Conservation (phyloP, 1,140 invertebrate genomes). For the Dufourea novaeangliae region DNA sequence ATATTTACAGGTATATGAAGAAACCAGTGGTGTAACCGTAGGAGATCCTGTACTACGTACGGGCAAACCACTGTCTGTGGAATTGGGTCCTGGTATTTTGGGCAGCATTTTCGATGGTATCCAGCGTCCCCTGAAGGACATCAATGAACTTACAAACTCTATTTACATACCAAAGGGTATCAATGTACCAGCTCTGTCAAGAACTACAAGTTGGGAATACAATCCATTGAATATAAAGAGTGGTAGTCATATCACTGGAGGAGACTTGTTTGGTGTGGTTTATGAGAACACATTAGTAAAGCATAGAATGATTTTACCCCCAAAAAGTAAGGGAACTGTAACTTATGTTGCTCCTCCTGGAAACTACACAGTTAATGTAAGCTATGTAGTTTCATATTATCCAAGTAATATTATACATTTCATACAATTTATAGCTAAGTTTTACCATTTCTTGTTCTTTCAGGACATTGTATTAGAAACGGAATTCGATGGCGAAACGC, state of each 20-base stretch:
- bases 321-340: constrained; percentile 96
- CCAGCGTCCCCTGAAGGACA: constrained; percentile 98
- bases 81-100: constrained; percentile 99
- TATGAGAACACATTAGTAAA: constrained; percentile 99
- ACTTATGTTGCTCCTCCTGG: constrained; percentile 97
- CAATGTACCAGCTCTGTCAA: constrained; percentile 95
- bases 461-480: constrained; percentile 97
- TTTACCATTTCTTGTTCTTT: constrained; percentile 34
- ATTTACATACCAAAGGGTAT: constrained; percentile 99
- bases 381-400: constrained; percentile 69
- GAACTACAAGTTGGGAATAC: constrained; percentile 95
- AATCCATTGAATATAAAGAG: constrained; percentile 93
- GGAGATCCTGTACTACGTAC: constrained; percentile 99
- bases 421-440: neutral
- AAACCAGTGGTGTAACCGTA: constrained; percentile 99
- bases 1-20: constrained; percentile 94
- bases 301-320: constrained; percentile 97
- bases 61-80: constrained; percentile 98
- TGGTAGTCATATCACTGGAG: constrained; percentile 96
- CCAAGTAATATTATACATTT: neutral
- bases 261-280: constrained; percentile 97
- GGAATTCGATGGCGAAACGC: constrained; percentile 98
- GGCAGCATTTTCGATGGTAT: constrained; percentile 99
- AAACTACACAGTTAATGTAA: constrained; percentile 96
- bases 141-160: constrained; percentile 94